Evolutionary conservation across 2,797 vertebrate genomes (phyloP), one percentile per base, ranked within the genome.

Genomic region (Eupleurogrammus muticus): DNA sequence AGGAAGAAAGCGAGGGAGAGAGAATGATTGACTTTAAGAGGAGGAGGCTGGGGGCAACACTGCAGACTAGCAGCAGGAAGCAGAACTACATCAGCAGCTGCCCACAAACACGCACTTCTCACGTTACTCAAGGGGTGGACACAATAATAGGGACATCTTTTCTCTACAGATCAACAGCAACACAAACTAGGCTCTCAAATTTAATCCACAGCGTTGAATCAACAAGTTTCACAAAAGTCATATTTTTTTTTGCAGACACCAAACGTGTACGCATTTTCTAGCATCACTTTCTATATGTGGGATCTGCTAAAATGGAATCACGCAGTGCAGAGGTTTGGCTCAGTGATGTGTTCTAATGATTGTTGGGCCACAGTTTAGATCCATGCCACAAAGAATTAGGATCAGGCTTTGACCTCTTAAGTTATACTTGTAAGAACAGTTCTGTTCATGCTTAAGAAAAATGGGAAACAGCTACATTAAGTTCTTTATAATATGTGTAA

Each of bases 51-150:
- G 73, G 81, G 74, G 83, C 82, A 87, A 88, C 80, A 87, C 66
- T 85, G 89, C 86, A 42, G 58, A 87, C 90, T 89, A 90, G 81
- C 80, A 80, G 83, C 65, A 79, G 69, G 73, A 68, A 68, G 23
- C 0, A 64, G 90, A 81, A 90, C 57, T 92, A 78, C 89, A 87
- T 3, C 0, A 38, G 2, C 58, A 55, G 69, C 75, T 79, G 47
- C 75, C 66, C 48, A 47, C 12, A 2, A 35, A 9, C 1, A 3
- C 17, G 24, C 21, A 14, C 28, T 61, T 21, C 10, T 55, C 51
- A 68, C 47, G 53, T 2, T 13, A 34, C 19, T 36, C 32, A 52
- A 40, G 36, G 23, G 21, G 16, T 36, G 58, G 47, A 63, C 73
- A 58, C 38, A 63, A 63, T 24, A 50, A 20, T 1, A 17, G 5